Conservation (phyloP, 2,888 invertebrate genomes). For the Cantharis nigra region DNA sequence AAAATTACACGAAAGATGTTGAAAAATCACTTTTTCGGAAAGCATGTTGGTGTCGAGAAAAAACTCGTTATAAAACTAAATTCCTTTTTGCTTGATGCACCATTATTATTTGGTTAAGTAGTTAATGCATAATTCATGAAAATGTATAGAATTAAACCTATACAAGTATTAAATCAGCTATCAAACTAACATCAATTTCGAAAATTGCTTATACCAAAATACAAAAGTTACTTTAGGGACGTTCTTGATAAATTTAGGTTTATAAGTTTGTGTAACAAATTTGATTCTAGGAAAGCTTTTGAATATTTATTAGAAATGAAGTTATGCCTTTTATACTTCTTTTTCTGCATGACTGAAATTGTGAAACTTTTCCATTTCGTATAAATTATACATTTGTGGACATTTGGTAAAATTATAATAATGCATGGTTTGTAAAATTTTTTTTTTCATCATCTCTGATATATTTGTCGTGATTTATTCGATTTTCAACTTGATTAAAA, state of each 20-base stretch:
- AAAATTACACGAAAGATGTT: background rate
- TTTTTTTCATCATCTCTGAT: background rate
- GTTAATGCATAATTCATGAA: background rate
- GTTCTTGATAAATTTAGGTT: background rate
- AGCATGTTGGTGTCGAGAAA: background rate
- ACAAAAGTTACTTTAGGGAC: background rate
- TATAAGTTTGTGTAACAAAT: conserved; percentile 26
- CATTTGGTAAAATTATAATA: conserved; percentile 9
- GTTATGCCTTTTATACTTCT: conserved; percentile 36
- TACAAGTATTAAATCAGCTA: background rate
- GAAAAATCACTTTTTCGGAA: background rate
- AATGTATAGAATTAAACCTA: background rate
- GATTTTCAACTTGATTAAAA: background rate
- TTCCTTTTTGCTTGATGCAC: background rate
- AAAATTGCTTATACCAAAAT: background rate
- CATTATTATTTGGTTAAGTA: background rate
- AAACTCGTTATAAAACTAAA: background rate
- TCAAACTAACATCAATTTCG: conserved; percentile 1
- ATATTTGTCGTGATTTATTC: background rate
- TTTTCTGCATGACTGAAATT: conserved; percentile 37
- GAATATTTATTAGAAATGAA: conserved; percentile 39
- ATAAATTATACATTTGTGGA: conserved; percentile 37
- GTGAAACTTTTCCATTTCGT: conserved; percentile 38
- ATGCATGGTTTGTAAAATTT: background rate
- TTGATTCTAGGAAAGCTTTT: conserved; percentile 34